phyloP scores from a whole-genome alignment of 2,797 vertebrate genomes.

The Poeciliopsis paucimaculata region DNA sequence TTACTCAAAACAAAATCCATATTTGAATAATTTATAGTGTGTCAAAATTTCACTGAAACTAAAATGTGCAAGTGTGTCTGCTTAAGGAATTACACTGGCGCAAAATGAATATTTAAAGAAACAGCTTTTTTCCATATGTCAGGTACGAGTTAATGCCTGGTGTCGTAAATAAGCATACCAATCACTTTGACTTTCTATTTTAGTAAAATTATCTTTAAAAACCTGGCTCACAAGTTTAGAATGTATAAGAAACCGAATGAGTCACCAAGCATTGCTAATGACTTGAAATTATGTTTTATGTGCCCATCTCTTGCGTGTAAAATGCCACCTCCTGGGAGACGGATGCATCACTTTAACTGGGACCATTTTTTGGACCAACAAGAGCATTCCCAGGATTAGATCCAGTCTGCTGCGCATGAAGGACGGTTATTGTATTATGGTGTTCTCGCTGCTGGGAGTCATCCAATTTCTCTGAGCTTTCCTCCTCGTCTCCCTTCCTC shows the following conservation, averaged over 20 bases:
- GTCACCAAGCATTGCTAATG: conserved; percentile 5
- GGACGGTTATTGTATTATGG: conserved; percentile 51
- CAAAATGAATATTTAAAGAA: background rate
- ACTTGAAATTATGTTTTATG: conserved; percentile 17
- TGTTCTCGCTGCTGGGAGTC: conserved; percentile 39
- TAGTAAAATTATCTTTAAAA: background rate
- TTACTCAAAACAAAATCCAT: background rate
- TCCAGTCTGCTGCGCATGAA: conserved; percentile 45
- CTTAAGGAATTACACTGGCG: background rate
- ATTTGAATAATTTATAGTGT: background rate
- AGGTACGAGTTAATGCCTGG: background rate
- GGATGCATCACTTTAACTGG: conserved; percentile 23
- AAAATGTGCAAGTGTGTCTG: background rate
- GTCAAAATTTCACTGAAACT: background rate
- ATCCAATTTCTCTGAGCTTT: conserved; percentile 47
- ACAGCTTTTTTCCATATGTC: background rate
- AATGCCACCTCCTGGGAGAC: conserved; percentile 28
- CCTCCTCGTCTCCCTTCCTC: conserved; percentile 46
- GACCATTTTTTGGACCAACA: conserved; percentile 2
- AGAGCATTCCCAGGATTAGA: conserved; percentile 33
- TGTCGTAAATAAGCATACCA: background rate
- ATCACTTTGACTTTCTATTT: background rate
- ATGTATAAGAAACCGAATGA: background rate
- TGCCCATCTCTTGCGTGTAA: conserved; percentile 5
- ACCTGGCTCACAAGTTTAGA: background rate